A percentile compares a stretch with the other conserved stretches of the same genome.
These are phyloP conservation scores for Lasioglossum vierecki DNA, from an alignment of 2,888 invertebrate genomes.

Conservation along the genomic window DNA sequence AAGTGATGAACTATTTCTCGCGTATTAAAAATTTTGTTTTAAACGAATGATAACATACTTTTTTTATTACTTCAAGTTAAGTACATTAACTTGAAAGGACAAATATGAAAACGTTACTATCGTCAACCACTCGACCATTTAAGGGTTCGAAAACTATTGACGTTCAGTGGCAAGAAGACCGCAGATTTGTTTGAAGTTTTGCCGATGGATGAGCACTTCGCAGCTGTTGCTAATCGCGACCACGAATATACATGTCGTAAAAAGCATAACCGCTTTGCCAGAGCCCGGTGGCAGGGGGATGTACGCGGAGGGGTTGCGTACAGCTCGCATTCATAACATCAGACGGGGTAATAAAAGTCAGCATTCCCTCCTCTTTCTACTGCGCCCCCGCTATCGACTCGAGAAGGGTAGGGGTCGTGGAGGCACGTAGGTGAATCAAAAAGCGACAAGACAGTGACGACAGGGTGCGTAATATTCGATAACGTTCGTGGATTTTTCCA, in stretches of 20 bases:
- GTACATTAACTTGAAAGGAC: too few species aligned
- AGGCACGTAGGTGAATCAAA: constrained; percentile 73
- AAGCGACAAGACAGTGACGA: constrained; percentile 66
- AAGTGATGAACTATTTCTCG: too few species aligned
- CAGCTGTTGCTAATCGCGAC: constrained; percentile 70
- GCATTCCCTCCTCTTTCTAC: constrained; percentile 63
- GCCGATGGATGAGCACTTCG: constrained; percentile 36
- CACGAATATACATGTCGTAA: constrained; percentile 70
- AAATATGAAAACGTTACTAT: too few species aligned
- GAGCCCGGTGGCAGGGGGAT: constrained; percentile 41
- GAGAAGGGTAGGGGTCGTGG: constrained; percentile 57
- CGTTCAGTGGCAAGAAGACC: not conserved
- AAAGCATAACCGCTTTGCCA: constrained; percentile 75
- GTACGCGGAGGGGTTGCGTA: constrained; percentile 67
- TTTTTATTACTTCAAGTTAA: too few species aligned
- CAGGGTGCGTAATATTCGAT: constrained; percentile 49
- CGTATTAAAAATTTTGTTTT: too few species aligned
- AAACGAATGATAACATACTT: not conserved
- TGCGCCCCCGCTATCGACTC: constrained; percentile 48
- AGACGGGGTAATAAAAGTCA: constrained; percentile 82
- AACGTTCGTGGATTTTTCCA: constrained; percentile 13
- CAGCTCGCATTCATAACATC: constrained; percentile 80
- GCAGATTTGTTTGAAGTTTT: not conserved
- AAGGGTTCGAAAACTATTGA: not conserved
- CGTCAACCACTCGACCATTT: not conserved